These are phyloP conservation scores for Drosophila triauraria DNA, from an alignment of 1,140 invertebrate species.

Conservation along the genomic window DNA sequence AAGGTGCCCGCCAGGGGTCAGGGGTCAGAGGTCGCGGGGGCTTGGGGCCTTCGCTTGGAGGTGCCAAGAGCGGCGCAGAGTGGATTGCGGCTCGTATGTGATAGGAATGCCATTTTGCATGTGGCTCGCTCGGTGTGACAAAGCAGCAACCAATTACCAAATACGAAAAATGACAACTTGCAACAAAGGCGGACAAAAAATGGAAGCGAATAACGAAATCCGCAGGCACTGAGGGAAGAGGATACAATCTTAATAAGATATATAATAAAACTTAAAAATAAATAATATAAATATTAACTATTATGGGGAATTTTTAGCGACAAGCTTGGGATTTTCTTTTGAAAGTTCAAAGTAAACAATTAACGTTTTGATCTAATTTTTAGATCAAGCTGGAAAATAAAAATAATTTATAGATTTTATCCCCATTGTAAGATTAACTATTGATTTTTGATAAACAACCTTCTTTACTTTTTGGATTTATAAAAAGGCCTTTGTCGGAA, in stretches of 20 bases:
- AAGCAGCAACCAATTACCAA: slow-evolving; percentile 82
- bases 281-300: no score
- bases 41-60: background rate
- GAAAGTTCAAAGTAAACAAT: no score
- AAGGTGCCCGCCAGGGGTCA: slow-evolving; percentile 28
- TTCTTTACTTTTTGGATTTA: no score
- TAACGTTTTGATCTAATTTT: no score
- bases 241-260: no score
- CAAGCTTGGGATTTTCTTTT: background rate
- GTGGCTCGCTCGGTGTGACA: slow-evolving; percentile 67
- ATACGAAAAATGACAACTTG: slow-evolving; percentile 81
- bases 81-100: slow-evolving; percentile 55
- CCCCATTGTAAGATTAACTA: no score
- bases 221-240: slow-evolving; percentile 16
- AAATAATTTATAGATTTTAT: no score
- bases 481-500: background rate
- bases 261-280: no score
- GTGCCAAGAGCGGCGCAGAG: slow-evolving; percentile 12
- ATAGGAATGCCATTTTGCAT: slow-evolving; percentile 76
- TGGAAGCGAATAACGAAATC: slow-evolving; percentile 25
- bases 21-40: slow-evolving; percentile 19
- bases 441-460: no score
- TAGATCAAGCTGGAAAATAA: no score
- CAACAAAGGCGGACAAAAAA: slow-evolving; percentile 51
- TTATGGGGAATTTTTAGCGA: no score